These are phyloP conservation scores for Cephus pulcher DNA, from an alignment of 2,888 invertebrate genomes.

Conservation along the genomic window DNA sequence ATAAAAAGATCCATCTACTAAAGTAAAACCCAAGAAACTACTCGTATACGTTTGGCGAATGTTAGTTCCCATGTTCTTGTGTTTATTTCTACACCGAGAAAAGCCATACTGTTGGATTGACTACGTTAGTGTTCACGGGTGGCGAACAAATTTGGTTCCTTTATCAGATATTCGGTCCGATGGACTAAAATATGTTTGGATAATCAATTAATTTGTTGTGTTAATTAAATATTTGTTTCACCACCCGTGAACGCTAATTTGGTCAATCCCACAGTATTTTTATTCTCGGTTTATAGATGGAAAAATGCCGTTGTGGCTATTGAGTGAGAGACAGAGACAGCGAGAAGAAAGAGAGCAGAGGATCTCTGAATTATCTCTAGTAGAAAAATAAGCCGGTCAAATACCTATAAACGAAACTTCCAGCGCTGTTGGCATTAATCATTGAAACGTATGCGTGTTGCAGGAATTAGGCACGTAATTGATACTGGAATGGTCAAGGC, in stretches of 20 bases:
- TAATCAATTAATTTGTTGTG: too few species aligned
- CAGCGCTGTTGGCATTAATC: neutral
- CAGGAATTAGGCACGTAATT: constrained; percentile 88
- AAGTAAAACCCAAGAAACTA: neutral
- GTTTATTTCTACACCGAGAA: neutral
- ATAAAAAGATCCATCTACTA: neutral
- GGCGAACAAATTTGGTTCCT: too few species aligned
- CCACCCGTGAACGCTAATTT: too few species aligned
- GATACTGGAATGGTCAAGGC: constrained; percentile 94
- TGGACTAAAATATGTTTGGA: too few species aligned
- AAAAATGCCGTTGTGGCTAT: neutral
- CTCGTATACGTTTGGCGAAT: neutral
- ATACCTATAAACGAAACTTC: neutral
- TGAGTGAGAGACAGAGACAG: neutral
- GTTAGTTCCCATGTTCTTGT: neutral
- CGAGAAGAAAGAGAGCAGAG: neutral
- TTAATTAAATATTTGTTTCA: too few species aligned
- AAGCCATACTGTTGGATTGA: too few species aligned
- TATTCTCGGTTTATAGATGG: neutral
- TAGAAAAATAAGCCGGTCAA: neutral
- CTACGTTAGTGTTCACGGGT: too few species aligned
- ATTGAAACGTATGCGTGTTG: neutral
- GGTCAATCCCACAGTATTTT: too few species aligned
- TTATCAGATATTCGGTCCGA: too few species aligned
- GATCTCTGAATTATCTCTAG: neutral